Percentiles rank a stretch among this genome's conserved stretches.
Conservation (phyloP, 2,113 vertebrate species). For the Propithecus coquereli region DNA sequence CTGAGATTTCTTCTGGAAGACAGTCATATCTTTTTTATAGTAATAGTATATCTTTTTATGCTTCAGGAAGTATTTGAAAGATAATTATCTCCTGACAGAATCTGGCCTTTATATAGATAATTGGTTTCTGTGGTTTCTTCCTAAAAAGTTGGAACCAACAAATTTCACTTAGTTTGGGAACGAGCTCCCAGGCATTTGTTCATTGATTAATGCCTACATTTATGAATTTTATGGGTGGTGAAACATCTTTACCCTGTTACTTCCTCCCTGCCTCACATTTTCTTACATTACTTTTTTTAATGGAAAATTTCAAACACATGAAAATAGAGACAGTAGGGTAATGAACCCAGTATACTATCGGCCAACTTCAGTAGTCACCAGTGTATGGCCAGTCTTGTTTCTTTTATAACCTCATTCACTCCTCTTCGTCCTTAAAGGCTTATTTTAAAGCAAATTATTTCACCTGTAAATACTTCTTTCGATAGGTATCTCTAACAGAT, state of each 20-base stretch:
- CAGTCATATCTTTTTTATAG: not conserved
- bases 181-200: not conserved
- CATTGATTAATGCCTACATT: not conserved
- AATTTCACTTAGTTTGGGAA: not conserved
- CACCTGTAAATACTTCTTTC: not conserved
- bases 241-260: not conserved
- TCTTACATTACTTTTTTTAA: not conserved
- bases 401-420: not conserved
- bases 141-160: not conserved
- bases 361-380: not conserved
- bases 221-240: not conserved
- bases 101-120: not conserved
- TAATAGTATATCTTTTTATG: not conserved
- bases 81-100: not conserved
- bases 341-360: not conserved
- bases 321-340: not conserved
- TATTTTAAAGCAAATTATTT: not conserved
- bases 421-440: not conserved
- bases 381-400: not conserved
- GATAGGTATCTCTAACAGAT: not conserved
- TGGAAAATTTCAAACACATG: not conserved
- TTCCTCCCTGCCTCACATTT: not conserved
- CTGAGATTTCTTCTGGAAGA: not conserved
- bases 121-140: not conserved
- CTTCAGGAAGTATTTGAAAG: not conserved